Evolutionary conservation across 2,888 invertebrate genomes (phyloP).

Genomic region (Xanthia togata): DNA sequence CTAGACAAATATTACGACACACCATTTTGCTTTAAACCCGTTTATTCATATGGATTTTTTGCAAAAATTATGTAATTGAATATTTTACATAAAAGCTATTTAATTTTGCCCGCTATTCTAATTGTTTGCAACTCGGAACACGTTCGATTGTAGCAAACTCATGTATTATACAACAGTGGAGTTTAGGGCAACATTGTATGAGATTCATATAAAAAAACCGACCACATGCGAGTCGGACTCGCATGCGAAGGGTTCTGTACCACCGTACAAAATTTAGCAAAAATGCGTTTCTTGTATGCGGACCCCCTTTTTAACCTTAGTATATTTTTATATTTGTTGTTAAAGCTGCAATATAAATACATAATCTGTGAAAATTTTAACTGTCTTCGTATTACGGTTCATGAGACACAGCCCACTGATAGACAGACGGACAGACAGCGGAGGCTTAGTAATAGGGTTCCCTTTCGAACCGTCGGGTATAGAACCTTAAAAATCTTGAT

Average conservation of each 20-base stretch:
- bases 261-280: not conserved
- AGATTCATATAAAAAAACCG: slow-evolving; percentile 22
- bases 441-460: too few species aligned
- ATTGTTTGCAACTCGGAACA: slow-evolving; percentile 32
- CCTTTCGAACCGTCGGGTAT: too few species aligned
- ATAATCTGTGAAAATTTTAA: too few species aligned
- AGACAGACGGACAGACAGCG: too few species aligned
- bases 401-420: too few species aligned
- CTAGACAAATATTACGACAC: slow-evolving; percentile 62
- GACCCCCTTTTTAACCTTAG: too few species aligned
- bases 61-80: slow-evolving; percentile 58
- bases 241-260: not conserved
- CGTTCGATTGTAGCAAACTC: slow-evolving; percentile 6
- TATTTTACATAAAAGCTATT: slow-evolving; percentile 49
- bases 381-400: too few species aligned
- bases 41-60: slow-evolving; percentile 56
- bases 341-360: too few species aligned
- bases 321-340: too few species aligned
- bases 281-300: too few species aligned
- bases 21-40: slow-evolving; percentile 46
- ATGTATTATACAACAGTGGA: slow-evolving; percentile 46
- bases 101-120: slow-evolving; percentile 39
- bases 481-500: slow-evolving; percentile 12
- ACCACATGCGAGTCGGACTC: not conserved
- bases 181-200: slow-evolving; percentile 37